Conservation (phyloP, 2,888 invertebrate genomes). For the Vanessa cardui region DNA sequence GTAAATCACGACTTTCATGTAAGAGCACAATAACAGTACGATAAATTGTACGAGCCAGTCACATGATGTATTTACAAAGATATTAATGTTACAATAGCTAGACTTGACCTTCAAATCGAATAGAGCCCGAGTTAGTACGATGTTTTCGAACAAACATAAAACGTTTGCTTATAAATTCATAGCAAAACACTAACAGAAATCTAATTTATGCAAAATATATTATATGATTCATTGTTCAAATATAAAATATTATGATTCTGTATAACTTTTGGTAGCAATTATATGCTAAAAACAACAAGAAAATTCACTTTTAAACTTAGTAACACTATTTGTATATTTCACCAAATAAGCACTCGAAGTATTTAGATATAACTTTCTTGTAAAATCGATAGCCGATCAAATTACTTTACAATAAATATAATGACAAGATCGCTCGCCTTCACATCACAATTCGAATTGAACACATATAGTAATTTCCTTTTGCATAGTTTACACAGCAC, state of each 20-base stretch:
- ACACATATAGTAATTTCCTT: slow-evolving; percentile 45
- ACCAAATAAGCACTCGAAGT: not conserved
- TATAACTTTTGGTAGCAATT: not conserved
- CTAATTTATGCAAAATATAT: not conserved
- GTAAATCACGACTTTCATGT: slow-evolving; percentile 58
- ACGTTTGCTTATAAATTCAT: slow-evolving; percentile 13
- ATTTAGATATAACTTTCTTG: not conserved
- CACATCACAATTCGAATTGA: slow-evolving; percentile 36
- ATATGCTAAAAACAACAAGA: not conserved
- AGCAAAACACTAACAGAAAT: slow-evolving; percentile 6
- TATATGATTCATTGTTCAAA: slow-evolving; percentile 6
- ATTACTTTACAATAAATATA: slow-evolving; percentile 29
- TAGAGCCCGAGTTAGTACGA: slow-evolving; percentile 49
- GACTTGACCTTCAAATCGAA: slow-evolving; percentile 63
- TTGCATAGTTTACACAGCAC: slow-evolving; percentile 41
- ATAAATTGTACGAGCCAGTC: slow-evolving; percentile 29
- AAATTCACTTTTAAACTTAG: not conserved
- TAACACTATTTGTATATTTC: not conserved
- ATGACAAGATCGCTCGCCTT: slow-evolving; percentile 31
- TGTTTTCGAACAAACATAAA: slow-evolving; percentile 53
- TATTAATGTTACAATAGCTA: slow-evolving; percentile 58
- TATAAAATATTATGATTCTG: too few relatives aligned
- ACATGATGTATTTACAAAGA: slow-evolving; percentile 42
- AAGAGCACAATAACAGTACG: slow-evolving; percentile 41
- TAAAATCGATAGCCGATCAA: slow-evolving; percentile 13